Evolutionary conservation across 2,797 vertebrate genomes (phyloP).

Genomic region (Fratercula arctica): DNA sequence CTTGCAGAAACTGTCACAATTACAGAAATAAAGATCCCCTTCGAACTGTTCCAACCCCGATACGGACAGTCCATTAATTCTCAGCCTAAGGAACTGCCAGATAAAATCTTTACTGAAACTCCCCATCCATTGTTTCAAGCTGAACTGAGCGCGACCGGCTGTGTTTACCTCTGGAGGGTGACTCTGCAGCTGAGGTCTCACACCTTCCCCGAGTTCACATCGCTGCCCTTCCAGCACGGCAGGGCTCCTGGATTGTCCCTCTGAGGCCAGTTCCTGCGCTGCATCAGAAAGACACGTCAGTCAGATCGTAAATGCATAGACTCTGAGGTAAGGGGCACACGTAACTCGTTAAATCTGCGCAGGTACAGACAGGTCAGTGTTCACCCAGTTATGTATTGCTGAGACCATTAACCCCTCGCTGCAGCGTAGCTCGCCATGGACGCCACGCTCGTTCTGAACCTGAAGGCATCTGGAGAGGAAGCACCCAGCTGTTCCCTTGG

Average conservation of each 20-base stretch:
- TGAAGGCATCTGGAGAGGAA: not conserved
- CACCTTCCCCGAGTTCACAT: not conserved
- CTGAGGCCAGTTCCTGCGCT: not conserved
- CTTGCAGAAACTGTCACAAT: not conserved
- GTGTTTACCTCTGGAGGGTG: not conserved
- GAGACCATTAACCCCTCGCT: not conserved
- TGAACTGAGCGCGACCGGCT: not conserved
- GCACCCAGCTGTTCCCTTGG: not conserved
- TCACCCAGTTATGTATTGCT: not conserved
- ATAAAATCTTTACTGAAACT: not conserved
- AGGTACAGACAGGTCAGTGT: not conserved
- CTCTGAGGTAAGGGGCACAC: too few relatives aligned
- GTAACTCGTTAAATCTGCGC: too few relatives aligned
- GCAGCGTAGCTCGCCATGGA: rapidly evolving
- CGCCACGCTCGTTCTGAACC: rapidly evolving
- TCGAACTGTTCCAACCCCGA: not conserved
- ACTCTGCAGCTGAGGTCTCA: not conserved
- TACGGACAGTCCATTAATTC: not conserved
- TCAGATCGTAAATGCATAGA: not conserved
- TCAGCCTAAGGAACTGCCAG: not conserved
- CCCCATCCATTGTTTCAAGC: not conserved
- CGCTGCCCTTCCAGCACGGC: rapidly evolving
- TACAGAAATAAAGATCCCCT: not conserved
- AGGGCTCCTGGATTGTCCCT: not conserved
- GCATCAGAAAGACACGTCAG: not conserved